Evolutionary conservation across 2,888 invertebrate genomes (phyloP), one percentile per base, ranked within the genome.

Genomic region (Anthophora plumipes): DNA sequence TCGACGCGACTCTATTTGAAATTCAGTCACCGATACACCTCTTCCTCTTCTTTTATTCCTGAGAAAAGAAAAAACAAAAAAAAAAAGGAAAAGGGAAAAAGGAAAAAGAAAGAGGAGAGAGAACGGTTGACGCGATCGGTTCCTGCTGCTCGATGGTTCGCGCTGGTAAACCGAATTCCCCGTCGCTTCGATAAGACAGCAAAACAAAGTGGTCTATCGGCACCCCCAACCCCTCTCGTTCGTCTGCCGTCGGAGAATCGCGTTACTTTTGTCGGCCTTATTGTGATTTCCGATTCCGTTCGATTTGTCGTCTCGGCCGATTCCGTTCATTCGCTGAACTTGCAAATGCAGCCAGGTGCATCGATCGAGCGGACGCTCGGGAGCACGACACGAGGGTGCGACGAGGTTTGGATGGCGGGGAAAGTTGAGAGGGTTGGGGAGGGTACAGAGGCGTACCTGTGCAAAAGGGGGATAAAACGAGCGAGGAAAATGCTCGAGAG

Each of bases 301-400:
- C 74, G 77, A 85, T 83, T 85, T 83, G 77, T 74, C 75, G 79
- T 73, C 74, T 61, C 61, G 43, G 17, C 50, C 70, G 67, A 86
- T 83, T 80, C 75, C 72, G 70, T 67, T 80, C 77, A 55, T 37
- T 61, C 74, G 77, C 31, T 75, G 86, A 86, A 75, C 77, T 85
- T 80, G 80, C 83, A 85, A 82, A 85, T 75, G 77, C 77, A 67
- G 75, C 52, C 74, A 68, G 83, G 66, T 75, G 68, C 63, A 85
- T 85, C 77, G 86, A 86, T 85, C 83, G 76, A 31, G 31, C 59
- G 46, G 60, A 50, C 59, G 60, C 48, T 50, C 31, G 52, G 46
- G 48, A 12, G 64, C 11, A 25, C 48, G 78, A 74, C 52, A 14
- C 50, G 41, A 22, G 37, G 54, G 63, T 50, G 68, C 50, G 52